Percentiles rank a stretch among this genome's conserved stretches.
Conservation (phyloP, 92 coral and sea anemone species). For the Palythoa caribaeorum region DNA sequence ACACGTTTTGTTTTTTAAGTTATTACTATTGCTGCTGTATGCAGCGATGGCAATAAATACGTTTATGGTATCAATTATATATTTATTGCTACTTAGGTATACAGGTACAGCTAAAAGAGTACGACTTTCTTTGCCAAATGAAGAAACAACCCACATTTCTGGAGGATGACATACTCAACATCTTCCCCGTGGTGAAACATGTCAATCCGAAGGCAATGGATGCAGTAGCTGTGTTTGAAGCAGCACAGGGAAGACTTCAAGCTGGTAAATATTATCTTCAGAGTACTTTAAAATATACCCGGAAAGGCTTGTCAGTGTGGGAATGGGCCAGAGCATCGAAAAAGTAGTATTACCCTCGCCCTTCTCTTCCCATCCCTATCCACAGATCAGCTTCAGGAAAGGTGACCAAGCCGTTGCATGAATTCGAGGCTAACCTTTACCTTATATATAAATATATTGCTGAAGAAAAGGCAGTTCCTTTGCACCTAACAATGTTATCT, state of each 20-base stretch:
- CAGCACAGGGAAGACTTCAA: conserved; percentile 94
- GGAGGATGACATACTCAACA: conserved; percentile 96
- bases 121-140: conserved; percentile 79
- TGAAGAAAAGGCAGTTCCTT: too few relatives aligned
- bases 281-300: neutral
- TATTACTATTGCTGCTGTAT: neutral
- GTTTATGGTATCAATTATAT: neutral
- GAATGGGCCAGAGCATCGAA: too few relatives aligned
- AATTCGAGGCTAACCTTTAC: too few relatives aligned
- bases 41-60: neutral
- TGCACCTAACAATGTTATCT: too few relatives aligned
- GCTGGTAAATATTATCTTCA: conserved; percentile 67
- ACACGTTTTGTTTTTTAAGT: neutral
- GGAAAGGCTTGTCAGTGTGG: neutral
- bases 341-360: too few relatives aligned
- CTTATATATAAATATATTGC: too few relatives aligned
- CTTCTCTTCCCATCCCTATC: too few relatives aligned
- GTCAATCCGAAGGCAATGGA: conserved; percentile 95
- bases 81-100: conserved; percentile 66
- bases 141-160: conserved; percentile 87
- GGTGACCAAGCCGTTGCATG: too few relatives aligned
- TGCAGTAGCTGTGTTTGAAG: conserved; percentile 96
- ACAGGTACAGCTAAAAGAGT: conserved; percentile 89
- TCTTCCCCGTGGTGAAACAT: conserved; percentile 95
- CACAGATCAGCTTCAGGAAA: too few relatives aligned